Conservation (phyloP, 2,113 vertebrate genomes). For the Spizaetus ornatus region DNA sequence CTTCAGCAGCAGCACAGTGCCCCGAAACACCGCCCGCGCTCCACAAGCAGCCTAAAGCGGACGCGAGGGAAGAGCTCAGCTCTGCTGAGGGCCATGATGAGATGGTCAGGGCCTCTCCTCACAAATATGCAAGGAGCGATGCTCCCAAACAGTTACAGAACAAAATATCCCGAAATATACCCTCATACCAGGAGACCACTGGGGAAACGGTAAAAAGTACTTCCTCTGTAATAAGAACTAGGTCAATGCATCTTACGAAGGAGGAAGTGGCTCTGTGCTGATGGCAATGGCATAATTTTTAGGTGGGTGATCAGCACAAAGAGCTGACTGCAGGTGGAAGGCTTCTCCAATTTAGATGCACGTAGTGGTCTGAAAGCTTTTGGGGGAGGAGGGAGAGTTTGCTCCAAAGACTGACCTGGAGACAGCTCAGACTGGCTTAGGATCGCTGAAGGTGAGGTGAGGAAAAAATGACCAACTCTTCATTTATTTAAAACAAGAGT, state of each 20-base stretch:
- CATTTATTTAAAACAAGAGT: not conserved
- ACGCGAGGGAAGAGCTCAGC: accelerated
- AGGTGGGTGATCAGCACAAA: not conserved
- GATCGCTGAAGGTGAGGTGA: not conserved
- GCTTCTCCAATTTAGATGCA: not conserved
- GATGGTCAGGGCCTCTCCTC: not conserved
- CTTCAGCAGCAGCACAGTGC: not conserved
- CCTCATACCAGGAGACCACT: not conserved
- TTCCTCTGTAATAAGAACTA: not conserved
- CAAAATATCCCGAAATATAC: not conserved
- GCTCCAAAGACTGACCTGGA: not conserved
- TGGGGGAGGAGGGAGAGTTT: not conserved
- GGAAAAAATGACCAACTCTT: not conserved
- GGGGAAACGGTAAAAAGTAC: not conserved
- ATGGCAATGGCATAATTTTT: not conserved
- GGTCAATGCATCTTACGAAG: not conserved
- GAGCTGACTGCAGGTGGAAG: not conserved
- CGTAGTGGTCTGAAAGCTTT: not conserved
- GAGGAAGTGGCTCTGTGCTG: not conserved
- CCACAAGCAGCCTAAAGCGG: accelerated
- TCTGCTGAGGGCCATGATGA: not conserved
- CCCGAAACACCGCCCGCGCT: accelerated
- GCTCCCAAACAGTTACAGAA: not conserved
- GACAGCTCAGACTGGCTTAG: not conserved
- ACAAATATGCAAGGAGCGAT: not conserved